Conservation (phyloP, 1,140 invertebrate species). For the Drosophila ambigua region DNA sequence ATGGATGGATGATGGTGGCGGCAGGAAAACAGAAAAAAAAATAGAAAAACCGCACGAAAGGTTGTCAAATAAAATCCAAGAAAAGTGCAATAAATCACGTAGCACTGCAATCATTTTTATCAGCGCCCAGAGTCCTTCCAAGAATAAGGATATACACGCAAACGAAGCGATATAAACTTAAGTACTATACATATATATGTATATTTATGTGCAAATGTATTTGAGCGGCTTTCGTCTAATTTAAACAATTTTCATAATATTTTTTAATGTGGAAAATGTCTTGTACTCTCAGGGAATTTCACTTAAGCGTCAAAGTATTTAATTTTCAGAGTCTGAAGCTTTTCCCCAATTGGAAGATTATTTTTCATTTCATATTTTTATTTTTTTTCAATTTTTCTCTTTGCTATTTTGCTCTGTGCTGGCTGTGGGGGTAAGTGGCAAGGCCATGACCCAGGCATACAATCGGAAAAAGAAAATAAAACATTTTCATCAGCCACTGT, state of each 20-base stretch:
- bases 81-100: constrained; percentile 75
- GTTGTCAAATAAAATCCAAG: constrained; percentile 75
- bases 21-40: neutral
- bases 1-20: neutral
- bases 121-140: constrained; percentile 31
- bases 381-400: constrained; percentile 14
- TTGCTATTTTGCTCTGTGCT: constrained; percentile 8
- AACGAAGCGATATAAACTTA: constrained; percentile 5
- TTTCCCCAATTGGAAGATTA: too few relatives aligned
- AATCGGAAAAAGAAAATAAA: constrained; percentile 10
- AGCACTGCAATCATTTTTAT: constrained; percentile 57
- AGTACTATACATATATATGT: constrained; percentile 5
- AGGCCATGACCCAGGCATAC: constrained; percentile 21
- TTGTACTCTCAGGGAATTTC: too few relatives aligned
- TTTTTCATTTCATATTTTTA: constrained; percentile 9
- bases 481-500: constrained; percentile 13
- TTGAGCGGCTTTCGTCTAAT: neutral
- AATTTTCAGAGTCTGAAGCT: too few relatives aligned
- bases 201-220: neutral
- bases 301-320: too few relatives aligned
- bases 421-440: neutral
- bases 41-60: constrained; percentile 57
- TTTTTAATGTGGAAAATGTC: neutral
- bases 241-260: neutral
- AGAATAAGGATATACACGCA: constrained; percentile 10